Percentiles rank a stretch among this genome's conserved stretches.
Conservation (phyloP, 1,140 invertebrate genomes). For the Lasioglossum albipes region DNA sequence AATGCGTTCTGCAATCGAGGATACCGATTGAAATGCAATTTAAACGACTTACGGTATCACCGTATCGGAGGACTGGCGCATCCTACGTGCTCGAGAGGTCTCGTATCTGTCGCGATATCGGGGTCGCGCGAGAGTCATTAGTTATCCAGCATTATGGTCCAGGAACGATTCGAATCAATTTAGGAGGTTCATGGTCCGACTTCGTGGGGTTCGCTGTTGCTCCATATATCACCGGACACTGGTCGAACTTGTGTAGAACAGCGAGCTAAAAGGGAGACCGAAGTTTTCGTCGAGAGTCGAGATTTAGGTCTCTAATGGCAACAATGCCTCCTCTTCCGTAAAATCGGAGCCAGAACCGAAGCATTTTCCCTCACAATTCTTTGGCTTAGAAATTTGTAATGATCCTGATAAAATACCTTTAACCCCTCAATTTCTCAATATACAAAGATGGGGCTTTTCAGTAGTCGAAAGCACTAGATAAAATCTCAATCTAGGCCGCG, state of each 20-base stretch:
- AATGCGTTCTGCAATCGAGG: neutral
- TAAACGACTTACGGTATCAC: conserved; percentile 31
- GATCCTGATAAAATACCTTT: too few species aligned
- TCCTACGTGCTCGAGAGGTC: conserved; percentile 21
- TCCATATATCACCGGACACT: conserved; percentile 62
- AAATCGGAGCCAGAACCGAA: neutral
- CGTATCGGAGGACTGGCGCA: conserved; percentile 30
- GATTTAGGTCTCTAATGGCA: conserved; percentile 18
- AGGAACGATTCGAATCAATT: conserved; percentile 69
- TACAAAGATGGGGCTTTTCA: too few species aligned
- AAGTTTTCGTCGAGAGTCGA: conserved; percentile 17
- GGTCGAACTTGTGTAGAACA: conserved; percentile 32
- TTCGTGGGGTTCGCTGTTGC: conserved; percentile 45
- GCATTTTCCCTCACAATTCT: neutral
- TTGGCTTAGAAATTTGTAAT: too few species aligned
- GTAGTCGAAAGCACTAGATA: too few species aligned
- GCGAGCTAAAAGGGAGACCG: conserved; percentile 4
- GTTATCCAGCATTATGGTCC: conserved; percentile 63
- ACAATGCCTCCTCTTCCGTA: neutral
- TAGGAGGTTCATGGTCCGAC: conserved; percentile 54
- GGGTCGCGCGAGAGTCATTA: conserved; percentile 57
- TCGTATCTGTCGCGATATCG: conserved; percentile 54
- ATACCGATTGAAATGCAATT: conserved; percentile 35
- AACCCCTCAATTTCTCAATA: too few species aligned
- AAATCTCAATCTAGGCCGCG: too few species aligned